Conservation (phyloP, 1,140 invertebrate species). For the Lepidurus packardi region DNA sequence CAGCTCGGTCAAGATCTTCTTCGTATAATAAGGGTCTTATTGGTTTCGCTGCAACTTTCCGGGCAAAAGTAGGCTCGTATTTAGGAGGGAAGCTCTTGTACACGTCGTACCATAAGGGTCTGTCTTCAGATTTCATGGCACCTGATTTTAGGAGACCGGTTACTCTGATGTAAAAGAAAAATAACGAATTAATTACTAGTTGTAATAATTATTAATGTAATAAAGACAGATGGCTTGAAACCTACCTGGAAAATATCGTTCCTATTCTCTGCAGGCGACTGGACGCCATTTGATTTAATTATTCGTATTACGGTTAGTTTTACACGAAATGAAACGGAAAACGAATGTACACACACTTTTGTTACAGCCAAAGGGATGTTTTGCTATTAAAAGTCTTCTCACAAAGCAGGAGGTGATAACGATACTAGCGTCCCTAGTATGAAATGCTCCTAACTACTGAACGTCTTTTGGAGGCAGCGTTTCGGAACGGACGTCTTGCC, state of each 20-base stretch:
- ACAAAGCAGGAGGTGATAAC: no score
- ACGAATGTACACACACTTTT: not conserved
- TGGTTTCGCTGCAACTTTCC: conserved; percentile 52
- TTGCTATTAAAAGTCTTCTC: no score
- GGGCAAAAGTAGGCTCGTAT: conserved; percentile 63
- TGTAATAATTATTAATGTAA: not conserved
- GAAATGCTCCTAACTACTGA: no score
- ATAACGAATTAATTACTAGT: conserved; percentile 23
- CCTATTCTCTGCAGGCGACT: conserved; percentile 30
- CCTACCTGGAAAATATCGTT: conserved; percentile 28
- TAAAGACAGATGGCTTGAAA: not conserved
- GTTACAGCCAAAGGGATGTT: no score
- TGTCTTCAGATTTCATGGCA: conserved; percentile 66
- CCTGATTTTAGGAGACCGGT: conserved; percentile 66
- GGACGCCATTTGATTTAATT: conserved; percentile 16
- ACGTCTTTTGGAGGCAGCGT: no score
- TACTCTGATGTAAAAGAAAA: conserved; percentile 52
- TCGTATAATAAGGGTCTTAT: conserved; percentile 70
- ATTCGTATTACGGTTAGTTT: not conserved
- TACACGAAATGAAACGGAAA: not conserved
- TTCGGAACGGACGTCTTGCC: no score
- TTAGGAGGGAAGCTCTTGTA: conserved; percentile 81
- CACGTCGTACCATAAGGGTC: conserved; percentile 83
- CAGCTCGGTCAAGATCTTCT: conserved; percentile 74
- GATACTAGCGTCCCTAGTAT: no score